Conservation (phyloP, 2,113 vertebrate genomes). For the Taxidea taxus region DNA sequence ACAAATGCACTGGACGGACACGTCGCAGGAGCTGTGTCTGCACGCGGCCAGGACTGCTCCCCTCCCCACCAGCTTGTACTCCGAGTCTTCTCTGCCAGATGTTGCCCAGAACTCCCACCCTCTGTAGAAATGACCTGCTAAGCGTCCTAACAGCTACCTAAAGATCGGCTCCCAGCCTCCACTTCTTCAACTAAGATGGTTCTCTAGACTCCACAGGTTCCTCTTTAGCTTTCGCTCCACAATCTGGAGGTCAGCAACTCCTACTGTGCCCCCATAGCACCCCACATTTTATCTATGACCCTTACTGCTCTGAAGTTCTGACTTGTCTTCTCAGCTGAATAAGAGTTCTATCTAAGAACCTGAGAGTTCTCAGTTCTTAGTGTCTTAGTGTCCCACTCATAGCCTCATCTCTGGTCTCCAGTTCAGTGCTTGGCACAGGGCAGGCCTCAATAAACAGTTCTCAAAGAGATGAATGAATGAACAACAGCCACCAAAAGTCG, state of each 20-base stretch:
- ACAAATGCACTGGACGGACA: accelerated
- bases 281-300: not conserved
- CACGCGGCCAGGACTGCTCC: not conserved
- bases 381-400: not conserved
- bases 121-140: not conserved
- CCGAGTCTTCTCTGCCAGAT: not conserved
- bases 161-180: not conserved
- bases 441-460: not conserved
- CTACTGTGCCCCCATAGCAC: not conserved
- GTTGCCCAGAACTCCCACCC: not conserved
- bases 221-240: not conserved
- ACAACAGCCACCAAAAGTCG: not conserved
- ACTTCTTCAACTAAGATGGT: not conserved
- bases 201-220: not conserved
- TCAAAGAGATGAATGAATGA: not conserved
- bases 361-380: too few relatives aligned
- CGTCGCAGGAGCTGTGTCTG: not conserved
- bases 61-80: not conserved
- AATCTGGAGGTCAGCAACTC: not conserved
- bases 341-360: not conserved
- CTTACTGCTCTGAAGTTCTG: not conserved
- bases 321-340: not conserved
- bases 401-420: not conserved
- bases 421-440: not conserved
- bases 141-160: accelerated